phyloP scores from a whole-genome alignment of 2,888 invertebrate species.

The Sarcophaga rosellei region DNA sequence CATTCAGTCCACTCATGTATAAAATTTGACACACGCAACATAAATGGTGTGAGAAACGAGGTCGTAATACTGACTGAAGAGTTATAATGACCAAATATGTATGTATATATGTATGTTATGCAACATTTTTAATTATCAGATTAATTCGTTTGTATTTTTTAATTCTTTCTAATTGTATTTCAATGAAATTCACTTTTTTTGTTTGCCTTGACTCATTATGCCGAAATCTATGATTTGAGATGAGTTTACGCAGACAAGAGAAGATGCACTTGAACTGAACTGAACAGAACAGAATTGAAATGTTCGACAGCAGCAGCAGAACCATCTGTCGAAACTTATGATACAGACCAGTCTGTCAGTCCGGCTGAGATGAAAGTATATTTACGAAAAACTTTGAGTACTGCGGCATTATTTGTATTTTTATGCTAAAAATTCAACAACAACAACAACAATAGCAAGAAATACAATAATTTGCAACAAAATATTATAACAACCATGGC shows the following conservation, averaged over 20 bases:
- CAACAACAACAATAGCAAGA: slow-evolving; percentile 17
- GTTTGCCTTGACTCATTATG: slow-evolving; percentile 41
- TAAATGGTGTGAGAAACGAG: too few relatives aligned
- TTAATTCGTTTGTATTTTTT: background rate
- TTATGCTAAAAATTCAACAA: slow-evolving; percentile 46
- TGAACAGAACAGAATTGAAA: background rate
- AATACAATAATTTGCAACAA: slow-evolving; percentile 42
- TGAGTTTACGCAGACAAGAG: background rate
- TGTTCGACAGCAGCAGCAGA: slow-evolving; percentile 55
- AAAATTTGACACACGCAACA: too few relatives aligned
- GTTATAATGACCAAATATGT: too few relatives aligned
- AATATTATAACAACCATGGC: slow-evolving; percentile 49
- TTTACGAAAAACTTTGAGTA: slow-evolving; percentile 57
- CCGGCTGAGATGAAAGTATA: slow-evolving; percentile 5
- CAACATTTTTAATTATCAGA: slow-evolving; percentile 17
- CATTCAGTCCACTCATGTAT: too few relatives aligned
- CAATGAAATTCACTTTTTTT: slow-evolving; percentile 25
- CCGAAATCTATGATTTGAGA: slow-evolving; percentile 28
- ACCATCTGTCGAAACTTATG: slow-evolving; percentile 12
- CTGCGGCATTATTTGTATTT: slow-evolving; percentile 65
- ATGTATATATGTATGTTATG: background rate
- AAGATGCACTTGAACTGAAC: background rate
- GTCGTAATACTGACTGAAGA: too few relatives aligned
- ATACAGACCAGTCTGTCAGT: background rate
- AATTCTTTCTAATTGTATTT: slow-evolving; percentile 38